phyloP scores from a whole-genome alignment of 2,888 invertebrate species.

The Macrosiphum euphorbiae region DNA sequence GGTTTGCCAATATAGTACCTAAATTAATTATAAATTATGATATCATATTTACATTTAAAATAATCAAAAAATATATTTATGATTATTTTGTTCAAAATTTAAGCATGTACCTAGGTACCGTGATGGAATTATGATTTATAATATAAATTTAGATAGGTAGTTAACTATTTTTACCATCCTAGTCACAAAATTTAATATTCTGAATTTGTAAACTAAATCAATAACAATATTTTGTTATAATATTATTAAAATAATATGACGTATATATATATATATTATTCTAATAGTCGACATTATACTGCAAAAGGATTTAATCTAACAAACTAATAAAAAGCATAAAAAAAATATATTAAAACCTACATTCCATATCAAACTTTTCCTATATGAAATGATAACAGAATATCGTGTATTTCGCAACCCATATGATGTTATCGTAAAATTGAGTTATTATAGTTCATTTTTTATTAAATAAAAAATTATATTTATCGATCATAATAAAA shows the following conservation, averaged over 20 bases:
- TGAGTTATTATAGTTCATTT: neutral
- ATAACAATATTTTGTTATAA: too few species aligned
- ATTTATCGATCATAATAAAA: constrained; percentile 26
- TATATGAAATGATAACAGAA: neutral
- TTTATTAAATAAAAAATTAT: neutral
- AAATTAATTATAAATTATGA: neutral
- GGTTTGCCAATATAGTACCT: neutral
- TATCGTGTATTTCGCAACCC: neutral
- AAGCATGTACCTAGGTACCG: neutral
- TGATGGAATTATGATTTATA: too few species aligned
- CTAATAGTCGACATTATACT: neutral
- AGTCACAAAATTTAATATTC: too few species aligned
- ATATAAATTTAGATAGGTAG: too few species aligned
- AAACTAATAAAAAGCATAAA: neutral
- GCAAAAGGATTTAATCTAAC: neutral
- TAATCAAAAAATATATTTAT: neutral
- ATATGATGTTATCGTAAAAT: neutral
- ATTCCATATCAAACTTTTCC: neutral
- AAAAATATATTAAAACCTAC: neutral
- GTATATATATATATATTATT: neutral
- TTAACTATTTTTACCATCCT: too few species aligned
- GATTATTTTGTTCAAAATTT: neutral
- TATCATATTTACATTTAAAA: neutral
- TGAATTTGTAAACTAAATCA: too few species aligned
- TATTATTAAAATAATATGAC: neutral